A percentile compares a stretch with the other conserved stretches of the same genome.
Evolutionary conservation across 2,113 vertebrate species (phyloP).

Genomic region (Seriola rivoliana): DNA sequence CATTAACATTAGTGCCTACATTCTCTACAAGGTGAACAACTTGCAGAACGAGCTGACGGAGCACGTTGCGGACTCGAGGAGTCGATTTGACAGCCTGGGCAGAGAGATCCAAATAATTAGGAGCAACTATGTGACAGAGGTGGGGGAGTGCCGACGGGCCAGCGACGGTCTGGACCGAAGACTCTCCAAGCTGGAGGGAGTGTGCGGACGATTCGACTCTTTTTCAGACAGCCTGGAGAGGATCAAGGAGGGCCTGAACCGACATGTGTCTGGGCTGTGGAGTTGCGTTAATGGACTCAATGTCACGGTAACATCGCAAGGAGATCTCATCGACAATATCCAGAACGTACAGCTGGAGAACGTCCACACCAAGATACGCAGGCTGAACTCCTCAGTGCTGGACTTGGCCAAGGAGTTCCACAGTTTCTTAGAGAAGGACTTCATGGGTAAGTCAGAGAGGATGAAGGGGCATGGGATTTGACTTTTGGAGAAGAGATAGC

Average conservation of each 20-base stretch:
- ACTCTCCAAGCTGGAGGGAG: conserved; percentile 88
- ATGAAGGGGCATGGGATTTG: conserved; percentile 35
- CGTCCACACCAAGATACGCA: conserved; percentile 79
- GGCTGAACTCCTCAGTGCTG: conserved; percentile 88
- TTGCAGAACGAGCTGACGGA: conserved; percentile 85
- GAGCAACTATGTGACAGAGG: conserved; percentile 79
- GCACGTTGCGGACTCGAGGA: conserved; percentile 82
- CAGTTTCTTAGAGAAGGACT: conserved; percentile 81
- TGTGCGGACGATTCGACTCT: conserved; percentile 87
- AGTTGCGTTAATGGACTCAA: conserved; percentile 88
- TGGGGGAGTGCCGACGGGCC: conserved; percentile 79
- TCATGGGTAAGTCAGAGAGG: conserved; percentile 69
- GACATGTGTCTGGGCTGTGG: conserved; percentile 91
- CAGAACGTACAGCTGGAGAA: conserved; percentile 84
- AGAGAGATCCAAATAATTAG: conserved; percentile 79
- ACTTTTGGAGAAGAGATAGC: conserved; percentile 36
- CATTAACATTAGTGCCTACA: conserved; percentile 20
- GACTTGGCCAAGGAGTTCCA: conserved; percentile 83
- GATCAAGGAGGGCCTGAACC: conserved; percentile 89
- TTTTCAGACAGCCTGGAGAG: conserved; percentile 86
- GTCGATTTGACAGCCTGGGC: conserved; percentile 80
- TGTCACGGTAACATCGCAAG: conserved; percentile 82
- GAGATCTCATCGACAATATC: conserved; percentile 85
- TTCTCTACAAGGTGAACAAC: conserved; percentile 81
- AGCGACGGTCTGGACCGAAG: conserved; percentile 85